Base-by-base conservation (phyloP, 2,797 vertebrate genomes). In the Poeciliopsis gracilis region DNA sequence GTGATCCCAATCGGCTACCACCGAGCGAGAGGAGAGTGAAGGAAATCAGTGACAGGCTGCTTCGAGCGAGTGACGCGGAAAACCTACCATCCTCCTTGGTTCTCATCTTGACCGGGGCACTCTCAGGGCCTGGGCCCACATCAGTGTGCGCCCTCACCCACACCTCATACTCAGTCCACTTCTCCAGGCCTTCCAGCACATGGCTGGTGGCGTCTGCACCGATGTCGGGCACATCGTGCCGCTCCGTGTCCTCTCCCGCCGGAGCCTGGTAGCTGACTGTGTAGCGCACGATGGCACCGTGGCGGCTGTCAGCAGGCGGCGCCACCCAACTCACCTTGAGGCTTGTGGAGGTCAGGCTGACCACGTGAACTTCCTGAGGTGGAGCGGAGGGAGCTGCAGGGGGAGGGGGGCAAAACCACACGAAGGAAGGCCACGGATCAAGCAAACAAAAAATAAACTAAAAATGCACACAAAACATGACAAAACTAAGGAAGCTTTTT, bases 321-420 rank as follows among this genome's bases (percentile, higher is more conserved):
- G 98, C 97, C 93, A 97, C 97, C 98, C 98, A 99, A 98, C 98
- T 99, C 98, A 99, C 98, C 97, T 97, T 96, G 95, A 99, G 96
- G 88, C 97, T 97, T 87, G 98, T 99, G 91, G 98, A 99, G 96
- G 96, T 97, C 87, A 96, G 94, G 93, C 97, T 97, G 95, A 96
- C 87, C 93, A 98, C 97, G 16, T 96, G 95, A 85, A 99, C 97
- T 69, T 99, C 97, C 95, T 99, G 98, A 91, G 98, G 98, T 91
- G 98, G 98, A 84, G 98, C 98, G 0, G 98, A 99, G 61, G 98
- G 98, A 94, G 98, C 98, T 99, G 95, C 61, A 86, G 92, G 88
- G 93, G 80, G 89, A 88, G 90, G 89, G 95, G 93, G 90, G 94
- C 82, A 91, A 87, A 91, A 93, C 89, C 90, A 93, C 89, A 93